Base-by-base conservation (phyloP, 2,888 invertebrate genomes). In the Malthinus flaveolus region DNA sequence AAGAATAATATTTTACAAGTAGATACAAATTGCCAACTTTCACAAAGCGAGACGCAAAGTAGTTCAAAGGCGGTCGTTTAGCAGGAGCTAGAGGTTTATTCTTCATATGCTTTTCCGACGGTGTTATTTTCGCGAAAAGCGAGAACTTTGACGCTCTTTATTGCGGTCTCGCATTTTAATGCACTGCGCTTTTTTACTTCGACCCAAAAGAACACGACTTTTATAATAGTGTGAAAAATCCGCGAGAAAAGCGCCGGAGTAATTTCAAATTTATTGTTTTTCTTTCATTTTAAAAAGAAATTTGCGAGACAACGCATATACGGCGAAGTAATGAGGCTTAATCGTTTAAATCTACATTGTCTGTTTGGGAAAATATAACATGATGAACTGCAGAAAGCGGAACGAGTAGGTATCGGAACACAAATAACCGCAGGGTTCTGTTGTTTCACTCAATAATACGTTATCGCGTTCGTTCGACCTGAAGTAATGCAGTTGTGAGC, bases 391-490 rank as follows among this genome's bases (percentile, higher is more conserved):
- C 50, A 51, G 61, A 50, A 44, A 56, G 61, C 56, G 56, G 56
- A 57, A 54, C 61, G 54, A 61, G 56, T 57, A 55, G 71, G 70
- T 72, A 69, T 71, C 70, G 67, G 68, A 72, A 70, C 67, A 75
- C 74, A 76, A 76, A 75, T 74, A 76, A 70, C 76, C 75, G 67
- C 71, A 68, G 72, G 75, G 72, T 61, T 64, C 62, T 70, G 73
- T 73, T 76, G 75, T 74, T 75, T 74, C 74, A 73, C 75, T 75
- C 77, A 75, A 77, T 77, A 78, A 77, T 77, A 76, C 73, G 76
- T 77, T 78, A 78, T 78, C 76, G 73, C 74, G 77, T 73, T 73
- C 75, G 71, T 71, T 74, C 76, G 72, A 75, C 76, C 75, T 72
- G 75, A 77, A 78, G 70, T 78, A 77, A 78, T 77, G 75, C 75